Evolutionary conservation across 2,113 vertebrate genomes (phyloP), one percentile per base, ranked within the genome.

Genomic region (Peromyscus leucopus): DNA sequence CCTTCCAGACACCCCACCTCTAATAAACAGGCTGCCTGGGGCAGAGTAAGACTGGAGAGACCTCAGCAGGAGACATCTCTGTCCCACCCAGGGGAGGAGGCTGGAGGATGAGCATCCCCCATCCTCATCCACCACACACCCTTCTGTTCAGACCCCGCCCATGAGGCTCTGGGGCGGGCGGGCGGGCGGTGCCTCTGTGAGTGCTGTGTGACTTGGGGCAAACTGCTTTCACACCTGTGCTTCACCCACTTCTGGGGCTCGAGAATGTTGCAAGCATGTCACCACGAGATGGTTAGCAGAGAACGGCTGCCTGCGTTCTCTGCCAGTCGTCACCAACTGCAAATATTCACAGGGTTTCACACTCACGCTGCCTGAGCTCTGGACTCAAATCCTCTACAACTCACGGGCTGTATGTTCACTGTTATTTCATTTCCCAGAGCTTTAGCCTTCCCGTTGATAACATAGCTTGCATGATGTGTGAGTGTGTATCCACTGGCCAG

Each of bases 361-460:
- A 89, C 19, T 55, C n/a, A 46, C 36, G 57, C 5, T 10, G 28
- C 9, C n/a, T 42, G 63, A 74, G 65, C 28, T 92, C 71, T 46
- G n/a, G 15, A 28, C 51, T 85, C 31, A 79, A 28, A 83, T 79
- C 9, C 55, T 1, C 57, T 24, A 17, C 19, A 74, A 51, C 5
- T 36, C 55, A 61, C 15, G 10, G 51, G 48, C 3, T 31, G 7
- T 21, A 33, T 59, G 17, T 88, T 71, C 74, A 31, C 63, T 67
- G 83, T 22, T 39, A 39, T 11, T 75, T 71, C 31, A 82, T 48
- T 95, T 82, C 59, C 67, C n/a, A 46, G 48, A 71, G 8, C 15
- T 71, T 93, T 3, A 3, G 21, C 67, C 67, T 51, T 90, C 55
- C 94, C 72, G 24, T 79, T 74, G 84, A 46, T 91, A 87, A 96